Evolutionary conservation across 2,888 invertebrate genomes (phyloP).

Genomic region (Dilophus febrilis): DNA sequence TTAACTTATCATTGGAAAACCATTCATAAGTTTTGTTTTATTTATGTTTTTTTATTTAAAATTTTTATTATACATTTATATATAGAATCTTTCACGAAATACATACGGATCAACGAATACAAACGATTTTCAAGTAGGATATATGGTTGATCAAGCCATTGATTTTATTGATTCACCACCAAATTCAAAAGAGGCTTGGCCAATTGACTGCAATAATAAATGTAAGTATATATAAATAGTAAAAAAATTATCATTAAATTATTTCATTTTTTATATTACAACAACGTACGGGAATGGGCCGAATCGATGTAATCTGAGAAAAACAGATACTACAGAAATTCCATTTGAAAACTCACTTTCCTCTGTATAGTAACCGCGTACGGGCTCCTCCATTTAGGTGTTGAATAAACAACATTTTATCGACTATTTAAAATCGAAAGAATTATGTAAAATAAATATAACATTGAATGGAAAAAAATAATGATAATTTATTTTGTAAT

Average conservation of each 20-base stretch:
- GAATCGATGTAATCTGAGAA: too few relatives aligned
- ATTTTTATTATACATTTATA: too few relatives aligned
- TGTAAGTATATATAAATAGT: conserved; percentile 7
- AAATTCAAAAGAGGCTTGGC: conserved; percentile 31
- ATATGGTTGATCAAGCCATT: conserved; percentile 24
- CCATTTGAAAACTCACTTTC: too few relatives aligned
- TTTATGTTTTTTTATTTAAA: not conserved
- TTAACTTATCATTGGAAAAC: not conserved
- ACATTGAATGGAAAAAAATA: not conserved
- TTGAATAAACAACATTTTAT: too few relatives aligned
- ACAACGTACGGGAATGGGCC: too few relatives aligned
- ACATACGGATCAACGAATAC: conserved; percentile 4
- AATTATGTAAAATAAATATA: too few relatives aligned
- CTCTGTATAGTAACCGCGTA: too few relatives aligned
- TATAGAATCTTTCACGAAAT: conserved; percentile 1
- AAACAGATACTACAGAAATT: too few relatives aligned
- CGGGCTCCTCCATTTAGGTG: too few relatives aligned
- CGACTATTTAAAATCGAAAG: too few relatives aligned
- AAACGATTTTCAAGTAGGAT: conserved; percentile 13
- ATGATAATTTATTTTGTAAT: not conserved
- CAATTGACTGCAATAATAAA: conserved; percentile 19
- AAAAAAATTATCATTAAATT: too few relatives aligned
- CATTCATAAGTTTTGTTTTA: not conserved
- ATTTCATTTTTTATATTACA: too few relatives aligned
- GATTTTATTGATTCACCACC: conserved; percentile 31